Evolutionary conservation across 2,797 vertebrate species (phyloP).

Genomic region (Epinephelus awoara): DNA sequence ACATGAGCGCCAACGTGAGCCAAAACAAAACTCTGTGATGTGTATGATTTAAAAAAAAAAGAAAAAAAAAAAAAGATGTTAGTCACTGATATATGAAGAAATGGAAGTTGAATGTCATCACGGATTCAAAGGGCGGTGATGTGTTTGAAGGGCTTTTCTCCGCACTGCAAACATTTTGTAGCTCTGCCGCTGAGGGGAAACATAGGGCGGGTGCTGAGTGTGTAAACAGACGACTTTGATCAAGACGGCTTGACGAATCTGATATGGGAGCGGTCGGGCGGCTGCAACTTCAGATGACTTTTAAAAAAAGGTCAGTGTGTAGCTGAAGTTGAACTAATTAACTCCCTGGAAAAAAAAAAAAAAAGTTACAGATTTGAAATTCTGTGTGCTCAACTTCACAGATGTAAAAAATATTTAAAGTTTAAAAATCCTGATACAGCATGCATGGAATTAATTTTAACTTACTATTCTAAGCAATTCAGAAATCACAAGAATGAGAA

Average conservation of each 20-base stretch:
- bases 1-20: neutral
- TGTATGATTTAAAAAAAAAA: constrained; percentile 19
- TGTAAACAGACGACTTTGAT: constrained; percentile 48
- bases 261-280: neutral
- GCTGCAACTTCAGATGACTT: constrained; percentile 19
- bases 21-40: constrained; percentile 33
- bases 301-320: constrained; percentile 12
- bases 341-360: neutral
- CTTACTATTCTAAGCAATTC: neutral
- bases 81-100: constrained; percentile 26
- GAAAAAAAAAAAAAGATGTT: constrained; percentile 11
- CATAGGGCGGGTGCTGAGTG: constrained; percentile 20
- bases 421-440: neutral
- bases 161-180: constrained; percentile 32
- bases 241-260: constrained; percentile 40
- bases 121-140: constrained; percentile 9
- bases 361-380: neutral
- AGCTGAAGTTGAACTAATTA: constrained; percentile 12
- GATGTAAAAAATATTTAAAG: neutral
- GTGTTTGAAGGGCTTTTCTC: constrained; percentile 37
- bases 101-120: constrained; percentile 19
- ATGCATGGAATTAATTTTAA: neutral
- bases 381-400: neutral
- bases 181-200: constrained; percentile 22
- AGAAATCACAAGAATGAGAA: neutral